phyloP scores from a whole-genome alignment of 2,888 invertebrate species.

The Hesperia comma region DNA sequence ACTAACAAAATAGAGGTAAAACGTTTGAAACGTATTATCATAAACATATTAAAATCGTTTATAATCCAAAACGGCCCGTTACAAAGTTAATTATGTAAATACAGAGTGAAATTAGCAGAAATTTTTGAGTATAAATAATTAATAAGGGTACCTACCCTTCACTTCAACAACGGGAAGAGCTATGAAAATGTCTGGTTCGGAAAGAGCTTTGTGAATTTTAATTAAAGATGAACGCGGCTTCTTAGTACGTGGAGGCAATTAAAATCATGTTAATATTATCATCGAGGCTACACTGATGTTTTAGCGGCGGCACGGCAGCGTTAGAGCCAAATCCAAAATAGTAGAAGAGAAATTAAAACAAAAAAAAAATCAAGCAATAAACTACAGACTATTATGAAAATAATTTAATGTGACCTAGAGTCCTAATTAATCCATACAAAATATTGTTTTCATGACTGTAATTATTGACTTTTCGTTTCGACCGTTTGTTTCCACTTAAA shows the following conservation, averaged over 20 bases:
- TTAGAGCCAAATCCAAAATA: too few relatives aligned
- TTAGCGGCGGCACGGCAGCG: background rate
- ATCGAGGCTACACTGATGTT: constrained; percentile 10
- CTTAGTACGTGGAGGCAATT: constrained; percentile 23
- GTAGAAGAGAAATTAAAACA: too few relatives aligned
- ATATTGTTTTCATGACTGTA: too few relatives aligned
- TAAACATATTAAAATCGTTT: background rate
- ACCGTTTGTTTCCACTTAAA: too few relatives aligned
- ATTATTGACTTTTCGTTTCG: too few relatives aligned
- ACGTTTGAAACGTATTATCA: too few relatives aligned
- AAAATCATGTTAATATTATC: constrained; percentile 19
- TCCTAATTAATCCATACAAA: too few relatives aligned
- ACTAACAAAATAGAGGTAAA: too few relatives aligned
- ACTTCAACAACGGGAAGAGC: constrained; percentile 17
- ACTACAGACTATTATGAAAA: too few relatives aligned
- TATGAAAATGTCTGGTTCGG: constrained; percentile 31
- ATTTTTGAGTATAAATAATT: constrained; percentile 10
- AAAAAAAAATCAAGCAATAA: too few relatives aligned
- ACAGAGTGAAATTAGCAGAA: background rate
- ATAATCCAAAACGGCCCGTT: background rate
- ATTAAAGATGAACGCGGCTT: constrained; percentile 50
- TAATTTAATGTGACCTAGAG: too few relatives aligned
- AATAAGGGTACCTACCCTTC: constrained; percentile 5
- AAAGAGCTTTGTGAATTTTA: constrained; percentile 62
- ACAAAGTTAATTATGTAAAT: background rate